Evolutionary conservation across 2,888 invertebrate genomes (phyloP).

Genomic region (Dichetophora obliterata): DNA sequence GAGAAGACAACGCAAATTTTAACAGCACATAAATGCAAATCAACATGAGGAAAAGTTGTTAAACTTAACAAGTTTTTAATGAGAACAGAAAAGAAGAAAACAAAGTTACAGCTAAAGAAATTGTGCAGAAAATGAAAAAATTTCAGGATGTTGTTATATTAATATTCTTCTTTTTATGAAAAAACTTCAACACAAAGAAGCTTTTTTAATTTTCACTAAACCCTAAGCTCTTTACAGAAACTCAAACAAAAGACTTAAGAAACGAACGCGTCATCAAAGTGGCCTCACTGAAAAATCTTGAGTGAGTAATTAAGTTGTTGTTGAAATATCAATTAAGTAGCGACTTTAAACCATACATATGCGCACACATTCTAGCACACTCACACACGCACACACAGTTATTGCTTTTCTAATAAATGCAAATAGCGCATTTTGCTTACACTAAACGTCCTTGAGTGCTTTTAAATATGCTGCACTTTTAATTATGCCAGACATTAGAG

Average conservation of each 20-base stretch:
- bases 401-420: conserved; percentile 14
- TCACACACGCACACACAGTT: too few species aligned
- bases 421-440: conserved; percentile 7
- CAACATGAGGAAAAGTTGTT: neutral
- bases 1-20: neutral
- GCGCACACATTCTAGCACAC: too few species aligned
- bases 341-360: too few species aligned
- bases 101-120: too few species aligned
- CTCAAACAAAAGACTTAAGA: conserved; percentile 1
- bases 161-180: too few species aligned
- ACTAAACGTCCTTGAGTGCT: conserved; percentile 2
- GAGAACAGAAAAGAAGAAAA: neutral
- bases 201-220: neutral
- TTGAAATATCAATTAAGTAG: too few species aligned
- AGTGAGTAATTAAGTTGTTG: too few species aligned
- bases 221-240: neutral
- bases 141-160: too few species aligned
- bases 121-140: too few species aligned
- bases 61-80: neutral
- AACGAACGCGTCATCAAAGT: neutral
- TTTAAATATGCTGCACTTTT: neutral
- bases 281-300: neutral
- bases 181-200: neutral
- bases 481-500: neutral
- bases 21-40: neutral